Evolutionary conservation across 2,888 invertebrate genomes (phyloP), one percentile per base, ranked within the genome.

Genomic region (Eumacrocentrus americanus): DNA sequence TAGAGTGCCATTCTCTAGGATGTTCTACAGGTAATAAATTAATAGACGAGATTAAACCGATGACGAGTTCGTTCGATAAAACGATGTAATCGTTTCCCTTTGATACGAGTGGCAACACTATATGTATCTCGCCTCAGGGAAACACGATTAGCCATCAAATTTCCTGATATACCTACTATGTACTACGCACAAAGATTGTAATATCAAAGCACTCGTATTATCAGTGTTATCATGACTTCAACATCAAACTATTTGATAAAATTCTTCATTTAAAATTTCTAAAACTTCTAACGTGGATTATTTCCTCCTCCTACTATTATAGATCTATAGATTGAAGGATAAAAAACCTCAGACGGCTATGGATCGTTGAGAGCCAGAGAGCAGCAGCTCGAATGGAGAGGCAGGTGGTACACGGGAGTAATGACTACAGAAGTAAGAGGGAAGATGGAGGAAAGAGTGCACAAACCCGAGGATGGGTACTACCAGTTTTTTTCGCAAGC

Each of bases 391-490:
- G 16, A 23, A 23, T 25, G 42, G 25, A 48, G 40, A 50, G 54
- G 60, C 60, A 60, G 60, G 60, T 60, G 60, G 60, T 42, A 60
- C 50, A 42, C 44, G 51, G 18, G 44, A 51, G 51, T 60, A 60
- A 51, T 56, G 23, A 59, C 53, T 53, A 23, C 6, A 44, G 2
- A 29, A 50, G 23, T 22, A 23, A 34, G 16, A 25, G 29, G 11
- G 29, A 12, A 57, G 7, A 2, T 9, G n/a, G 35, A 20, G 6
- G 23, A 47, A 52, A 44, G 25, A 18, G 37, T 23, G 54, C 16
- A 47, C 29, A 42, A 42, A 46, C 52, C 47, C 48, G 53, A 47
- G 47, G 53, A 59, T 59, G 53, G 53, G 38, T 53, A 54, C 48
- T 53, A 47, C 53, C 25, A 54, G 59, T 46, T 60, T 60, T 50